These are phyloP conservation scores for Ormyrus labotus DNA, from an alignment of 2,888 invertebrate genomes.

Conservation along the genomic window DNA sequence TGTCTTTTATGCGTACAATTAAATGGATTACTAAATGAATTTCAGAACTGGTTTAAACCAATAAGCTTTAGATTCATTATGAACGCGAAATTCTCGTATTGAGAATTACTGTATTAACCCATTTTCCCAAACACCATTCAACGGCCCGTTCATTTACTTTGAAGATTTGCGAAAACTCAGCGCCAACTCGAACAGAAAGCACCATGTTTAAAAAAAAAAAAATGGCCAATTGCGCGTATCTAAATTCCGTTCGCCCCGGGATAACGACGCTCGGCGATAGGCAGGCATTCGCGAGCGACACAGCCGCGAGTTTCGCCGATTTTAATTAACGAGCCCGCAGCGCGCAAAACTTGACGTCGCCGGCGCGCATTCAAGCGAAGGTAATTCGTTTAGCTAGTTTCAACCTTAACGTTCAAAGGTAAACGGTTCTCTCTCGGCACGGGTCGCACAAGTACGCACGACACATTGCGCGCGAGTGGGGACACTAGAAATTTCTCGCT, in stretches of 20 bases:
- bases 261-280: constrained; percentile 37
- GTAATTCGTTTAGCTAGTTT: constrained; percentile 51
- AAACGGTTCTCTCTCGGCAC: constrained; percentile 20
- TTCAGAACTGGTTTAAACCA: too few relatives aligned
- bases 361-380: constrained; percentile 39
- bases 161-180: too few relatives aligned
- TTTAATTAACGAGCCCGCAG: constrained; percentile 53
- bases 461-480: constrained; percentile 35
- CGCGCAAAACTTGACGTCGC: constrained; percentile 37
- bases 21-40: not conserved
- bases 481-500: constrained; percentile 15
- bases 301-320: constrained; percentile 35
- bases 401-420: constrained; percentile 46
- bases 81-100: too few relatives aligned
- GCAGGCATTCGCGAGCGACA: constrained; percentile 1
- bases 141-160: too few relatives aligned
- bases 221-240: too few relatives aligned
- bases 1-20: not conserved
- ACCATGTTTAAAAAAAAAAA: too few relatives aligned
- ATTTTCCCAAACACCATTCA: too few relatives aligned
- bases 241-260: not conserved
- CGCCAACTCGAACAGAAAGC: too few relatives aligned
- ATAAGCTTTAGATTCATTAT: too few relatives aligned
- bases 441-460: constrained; percentile 27
- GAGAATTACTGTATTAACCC: too few relatives aligned